Percentiles rank a stretch among this genome's conserved stretches.
Conservation (phyloP, 2,888 invertebrate genomes). For the Carpatolechia fugitivella region DNA sequence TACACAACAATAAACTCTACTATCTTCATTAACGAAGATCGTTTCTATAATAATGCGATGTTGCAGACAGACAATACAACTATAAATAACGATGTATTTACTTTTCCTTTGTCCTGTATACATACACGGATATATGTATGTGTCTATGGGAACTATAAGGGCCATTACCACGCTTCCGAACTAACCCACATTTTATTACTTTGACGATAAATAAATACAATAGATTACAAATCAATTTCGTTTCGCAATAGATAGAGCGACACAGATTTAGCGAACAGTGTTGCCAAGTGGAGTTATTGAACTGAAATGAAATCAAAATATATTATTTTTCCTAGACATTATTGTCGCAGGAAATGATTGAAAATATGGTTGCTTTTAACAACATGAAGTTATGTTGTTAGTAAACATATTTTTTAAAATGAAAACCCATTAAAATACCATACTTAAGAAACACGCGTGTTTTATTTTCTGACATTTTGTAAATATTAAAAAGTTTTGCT, state of each 20-base stretch:
- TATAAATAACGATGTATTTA: constrained; percentile 28
- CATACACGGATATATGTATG: constrained; percentile 5
- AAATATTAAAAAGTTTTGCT: no score
- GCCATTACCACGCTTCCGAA: constrained; percentile 36
- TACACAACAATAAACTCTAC: no score
- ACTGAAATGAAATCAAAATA: no score
- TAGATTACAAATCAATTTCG: constrained; percentile 11
- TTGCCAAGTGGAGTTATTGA: background rate
- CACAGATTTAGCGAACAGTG: background rate
- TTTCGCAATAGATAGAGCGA: background rate
- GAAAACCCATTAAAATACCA: no score
- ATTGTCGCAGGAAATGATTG: no score
- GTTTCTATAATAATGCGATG: background rate
- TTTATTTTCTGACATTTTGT: no score
- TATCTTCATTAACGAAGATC: background rate
- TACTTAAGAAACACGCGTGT: no score
- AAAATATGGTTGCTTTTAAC: no score
- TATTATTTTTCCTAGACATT: no score
- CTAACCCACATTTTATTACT: constrained; percentile 19
- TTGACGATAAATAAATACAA: constrained; percentile 14
- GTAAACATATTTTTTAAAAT: no score
- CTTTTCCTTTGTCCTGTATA: constrained; percentile 26
- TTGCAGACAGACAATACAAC: constrained; percentile 14
- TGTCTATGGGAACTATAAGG: constrained; percentile 24
- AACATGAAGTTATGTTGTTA: no score